Evolutionary conservation across 2,113 vertebrate species (phyloP), one percentile per base, ranked within the genome.

Genomic region (Microtus pennsylvanicus): DNA sequence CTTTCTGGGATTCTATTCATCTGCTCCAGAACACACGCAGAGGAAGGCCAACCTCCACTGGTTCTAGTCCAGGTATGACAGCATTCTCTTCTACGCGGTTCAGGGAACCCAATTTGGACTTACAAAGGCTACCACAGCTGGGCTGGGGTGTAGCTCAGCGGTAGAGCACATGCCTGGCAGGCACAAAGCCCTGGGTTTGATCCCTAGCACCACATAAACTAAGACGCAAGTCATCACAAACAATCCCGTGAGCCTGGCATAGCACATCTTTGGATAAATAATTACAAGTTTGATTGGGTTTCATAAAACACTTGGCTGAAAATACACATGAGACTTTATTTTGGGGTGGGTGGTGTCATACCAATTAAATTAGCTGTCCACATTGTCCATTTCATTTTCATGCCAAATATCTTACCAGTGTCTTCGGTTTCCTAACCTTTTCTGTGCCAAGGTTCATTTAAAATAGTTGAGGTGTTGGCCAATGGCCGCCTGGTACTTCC

Each of bases 391-490:
- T 93, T 69, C 61, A 24, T 69, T 75, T 93, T 94, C 52, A 89
- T 74, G 35, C 21, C 63, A 90, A 67, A 50, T 3, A 35, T 90
- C 69, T 30, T 50, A 35, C 24, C 61, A 52, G 47, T 90, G 30
- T 85, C 92, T 96, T 74, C 65, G n/a, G 67, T 92, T 50, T 78
- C 26, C 42, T 75, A 70, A 67, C 52, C 42, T 96, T 94, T 72
- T 72, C 78, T 91, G 61, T 81, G 92, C 50, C 69, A 78, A 70
- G 35, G 75, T 74, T 89, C 90, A 93, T 45, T 45, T 91, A 92
- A 93, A 93, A 35, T 61, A 77, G 75, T 82, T 35, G 24, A 35
- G 28, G 61, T 77, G 81, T 89, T 78, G 74, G 70, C 10, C 10
- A 90, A 75, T 75, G 94, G 81, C 14, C 52, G 21, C 72, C 19